Evolutionary conservation across 2,888 invertebrate species (phyloP).

Genomic region (Clunio marinus): DNA sequence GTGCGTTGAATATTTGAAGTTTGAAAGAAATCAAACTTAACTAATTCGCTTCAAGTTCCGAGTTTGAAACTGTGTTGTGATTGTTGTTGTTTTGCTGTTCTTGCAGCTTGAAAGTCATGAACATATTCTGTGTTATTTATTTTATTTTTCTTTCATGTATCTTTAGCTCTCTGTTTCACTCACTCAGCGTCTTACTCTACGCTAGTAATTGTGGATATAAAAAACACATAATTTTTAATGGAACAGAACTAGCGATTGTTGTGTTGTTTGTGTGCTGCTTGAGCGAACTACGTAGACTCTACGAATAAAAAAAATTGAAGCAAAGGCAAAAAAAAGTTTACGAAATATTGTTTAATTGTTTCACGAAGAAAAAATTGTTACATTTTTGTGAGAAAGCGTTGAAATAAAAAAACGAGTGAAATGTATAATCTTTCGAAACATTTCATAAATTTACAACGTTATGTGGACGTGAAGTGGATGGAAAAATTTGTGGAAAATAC

Average conservation of each 20-base stretch:
- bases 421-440: not conserved
- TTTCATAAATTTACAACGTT: conserved; percentile 20
- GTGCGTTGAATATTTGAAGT: conserved; percentile 28
- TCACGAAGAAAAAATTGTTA: not conserved
- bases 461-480: conserved; percentile 7
- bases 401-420: conserved; percentile 13
- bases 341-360: conserved; percentile 27
- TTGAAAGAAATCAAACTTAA: not conserved
- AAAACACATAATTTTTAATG: conserved; percentile 14
- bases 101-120: conserved; percentile 36
- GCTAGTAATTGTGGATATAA: not conserved
- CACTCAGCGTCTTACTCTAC: not conserved
- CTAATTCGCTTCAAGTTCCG: conserved; percentile 18
- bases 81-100: conserved; percentile 23
- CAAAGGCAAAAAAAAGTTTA: not conserved
- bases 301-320: too few relatives aligned
- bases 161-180: not conserved
- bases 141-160: conserved; percentile 11
- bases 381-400: conserved; percentile 25
- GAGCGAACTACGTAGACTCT: too few relatives aligned
- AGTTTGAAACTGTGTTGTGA: not conserved
- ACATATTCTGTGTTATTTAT: conserved; percentile 29
- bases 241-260: not conserved
- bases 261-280: not conserved
- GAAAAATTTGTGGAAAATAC: not conserved